Percentiles rank a stretch among this genome's conserved stretches.
Conservation (phyloP, 2,888 invertebrate species). For the Eristalis intricaria region DNA sequence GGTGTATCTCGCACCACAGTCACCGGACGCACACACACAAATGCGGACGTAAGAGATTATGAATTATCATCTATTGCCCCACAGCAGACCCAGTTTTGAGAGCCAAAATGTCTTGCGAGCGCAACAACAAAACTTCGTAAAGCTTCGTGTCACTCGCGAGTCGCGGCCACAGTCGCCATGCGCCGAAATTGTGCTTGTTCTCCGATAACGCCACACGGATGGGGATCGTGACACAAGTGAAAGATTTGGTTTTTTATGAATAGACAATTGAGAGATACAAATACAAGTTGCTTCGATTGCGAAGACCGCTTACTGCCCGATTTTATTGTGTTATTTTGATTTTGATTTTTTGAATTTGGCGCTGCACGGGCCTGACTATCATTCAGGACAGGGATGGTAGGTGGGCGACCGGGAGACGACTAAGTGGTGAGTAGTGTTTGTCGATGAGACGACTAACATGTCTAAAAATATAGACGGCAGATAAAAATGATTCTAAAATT, state of each 20-base stretch:
- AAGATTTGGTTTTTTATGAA: background rate
- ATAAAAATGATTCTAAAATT: background rate
- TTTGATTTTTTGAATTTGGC: background rate
- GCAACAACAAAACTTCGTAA: background rate
- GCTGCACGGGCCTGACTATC: constrained; percentile 9
- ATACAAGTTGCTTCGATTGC: background rate
- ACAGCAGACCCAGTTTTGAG: constrained; percentile 18
- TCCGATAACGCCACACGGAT: constrained; percentile 4
- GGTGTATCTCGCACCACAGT: background rate
- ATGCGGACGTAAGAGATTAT: background rate
- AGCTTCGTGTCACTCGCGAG: background rate
- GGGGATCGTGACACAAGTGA: background rate
- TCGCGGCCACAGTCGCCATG: background rate
- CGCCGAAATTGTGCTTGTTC: constrained; percentile 15
- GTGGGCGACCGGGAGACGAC: background rate
- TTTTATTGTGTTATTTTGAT: background rate
- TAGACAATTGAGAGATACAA: background rate
- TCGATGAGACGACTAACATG: no score
- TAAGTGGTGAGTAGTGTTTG: background rate
- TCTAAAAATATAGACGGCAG: background rate
- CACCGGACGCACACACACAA: background rate
- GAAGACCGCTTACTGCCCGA: constrained; percentile 4
- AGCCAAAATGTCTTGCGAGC: constrained; percentile 3
- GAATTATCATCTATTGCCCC: constrained; percentile 12
- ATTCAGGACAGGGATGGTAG: constrained; percentile 18